Base-by-base conservation (phyloP, 2,888 invertebrate genomes). In the Euspilapteryx auroguttella region DNA sequence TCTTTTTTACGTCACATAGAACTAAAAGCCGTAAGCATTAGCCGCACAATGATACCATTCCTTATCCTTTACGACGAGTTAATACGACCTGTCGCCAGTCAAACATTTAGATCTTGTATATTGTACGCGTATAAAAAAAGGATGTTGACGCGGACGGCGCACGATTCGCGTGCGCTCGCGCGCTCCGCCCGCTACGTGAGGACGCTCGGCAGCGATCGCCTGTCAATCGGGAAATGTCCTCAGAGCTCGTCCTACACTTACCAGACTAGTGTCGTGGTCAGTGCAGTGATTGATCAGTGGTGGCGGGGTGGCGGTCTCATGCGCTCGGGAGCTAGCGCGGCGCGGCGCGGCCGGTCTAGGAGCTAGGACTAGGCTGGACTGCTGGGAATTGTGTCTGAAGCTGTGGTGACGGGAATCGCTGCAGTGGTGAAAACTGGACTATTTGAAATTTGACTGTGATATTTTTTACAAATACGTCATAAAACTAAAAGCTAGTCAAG, bases 31-130 rank as follows among this genome's bases (percentile, higher is more conserved):
- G 37, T 37, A 40, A 39, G 38, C 50, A 50, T 51, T 47, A 59
- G 57, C 58, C 49, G 48, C 49, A 47, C 52, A 56, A 62, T 68
- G 69, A 69, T 69, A 71, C 71, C 62, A 69, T 52, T 52, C 57
- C 61, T 69, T 73, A 75, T 73, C 73, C 75, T 73, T 71, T 66
- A 59, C 65, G 55, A 52, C 49, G 58, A 65, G 61, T 49, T 64
- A 68, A 68, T 61, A 53, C 65, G 48, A 51, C 47, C 46, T 49
- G 56, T 55, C 59, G 66, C 58, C 66, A 55, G 56, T 59, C 63
- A 50, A 62, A 69, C 63, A 64, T 66, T 64, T 56, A 65, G 62
- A 62, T 55, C 61, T 52, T 44, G 17, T 8, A 62, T 55, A 59
- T 52, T 44, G 17, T 8, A 50, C 37, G 21, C 46, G 55, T 65